phyloP scores from a whole-genome alignment of 2,888 invertebrate species.

The Eremobia ochroleuca region DNA sequence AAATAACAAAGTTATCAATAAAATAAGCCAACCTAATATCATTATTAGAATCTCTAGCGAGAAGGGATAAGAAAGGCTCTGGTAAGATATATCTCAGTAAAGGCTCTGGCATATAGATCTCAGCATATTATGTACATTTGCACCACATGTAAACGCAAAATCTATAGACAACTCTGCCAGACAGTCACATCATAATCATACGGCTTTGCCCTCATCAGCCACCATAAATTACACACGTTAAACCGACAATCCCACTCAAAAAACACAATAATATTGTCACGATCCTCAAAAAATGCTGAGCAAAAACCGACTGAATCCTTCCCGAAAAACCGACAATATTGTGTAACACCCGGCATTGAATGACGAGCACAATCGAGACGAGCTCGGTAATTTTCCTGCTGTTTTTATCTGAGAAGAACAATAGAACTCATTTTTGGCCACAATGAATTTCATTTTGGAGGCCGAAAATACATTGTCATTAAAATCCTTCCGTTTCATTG shows the following conservation, averaged over 20 bases:
- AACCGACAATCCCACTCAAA: slow-evolving; percentile 42
- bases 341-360: slow-evolving; percentile 80
- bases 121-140: too few species aligned
- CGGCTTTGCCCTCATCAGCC: slow-evolving; percentile 23
- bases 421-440: slow-evolving; percentile 87
- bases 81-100: too few species aligned
- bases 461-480: slow-evolving; percentile 85
- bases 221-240: slow-evolving; percentile 34
- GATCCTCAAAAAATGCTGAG: slow-evolving; percentile 59
- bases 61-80: background rate
- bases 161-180: background rate
- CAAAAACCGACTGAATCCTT: slow-evolving; percentile 61
- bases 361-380: slow-evolving; percentile 81
- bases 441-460: slow-evolving; percentile 87
- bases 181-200: slow-evolving; percentile 10
- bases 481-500: slow-evolving; percentile 76
- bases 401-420: slow-evolving; percentile 86
- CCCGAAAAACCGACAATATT: slow-evolving; percentile 80
- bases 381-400: slow-evolving; percentile 88
- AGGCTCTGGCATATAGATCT: too few species aligned
- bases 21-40: too few species aligned
- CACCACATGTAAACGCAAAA: background rate
- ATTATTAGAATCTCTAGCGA: background rate
- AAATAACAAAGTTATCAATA: too few species aligned
- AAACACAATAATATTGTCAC: slow-evolving; percentile 54